Conservation (phyloP, 2,888 invertebrate genomes). For the Morpho deidamia region DNA sequence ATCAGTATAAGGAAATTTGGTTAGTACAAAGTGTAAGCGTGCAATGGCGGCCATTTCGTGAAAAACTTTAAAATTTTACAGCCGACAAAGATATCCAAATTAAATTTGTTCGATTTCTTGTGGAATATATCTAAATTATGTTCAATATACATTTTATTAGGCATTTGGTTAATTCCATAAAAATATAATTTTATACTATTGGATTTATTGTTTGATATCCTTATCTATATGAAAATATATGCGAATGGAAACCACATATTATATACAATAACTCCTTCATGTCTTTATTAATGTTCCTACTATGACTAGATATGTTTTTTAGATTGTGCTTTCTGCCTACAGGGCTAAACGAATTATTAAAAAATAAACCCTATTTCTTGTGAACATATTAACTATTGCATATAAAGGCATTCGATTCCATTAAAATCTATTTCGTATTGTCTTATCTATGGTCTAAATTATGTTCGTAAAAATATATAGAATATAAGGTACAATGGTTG, state of each 20-base stretch:
- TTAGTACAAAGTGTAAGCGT: no score
- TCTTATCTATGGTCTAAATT: slow-evolving; percentile 74
- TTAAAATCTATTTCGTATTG: slow-evolving; percentile 72
- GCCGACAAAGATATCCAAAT: no score
- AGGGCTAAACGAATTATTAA: slow-evolving; percentile 54
- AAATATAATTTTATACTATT: slow-evolving; percentile 15
- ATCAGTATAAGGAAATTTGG: no score
- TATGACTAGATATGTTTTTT: slow-evolving; percentile 76
- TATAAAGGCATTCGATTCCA: slow-evolving; percentile 64
- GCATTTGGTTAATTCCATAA: slow-evolving; percentile 5
- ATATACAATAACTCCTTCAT: slow-evolving; percentile 60
- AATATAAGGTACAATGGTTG: slow-evolving; percentile 9
- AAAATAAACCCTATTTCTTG: slow-evolving; percentile 67
- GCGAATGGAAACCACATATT: slow-evolving; percentile 59
- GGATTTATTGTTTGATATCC: slow-evolving; percentile 34
- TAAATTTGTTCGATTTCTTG: no score
- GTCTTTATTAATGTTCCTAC: slow-evolving; percentile 46
- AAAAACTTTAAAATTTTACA: no score
- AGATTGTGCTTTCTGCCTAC: slow-evolving; percentile 60
- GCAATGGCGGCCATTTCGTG: no score
- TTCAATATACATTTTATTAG: slow-evolving; percentile 1
- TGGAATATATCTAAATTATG: slow-evolving; percentile 2
- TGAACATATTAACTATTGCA: slow-evolving; percentile 72
- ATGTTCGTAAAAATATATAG: slow-evolving; percentile 33
- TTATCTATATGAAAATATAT: slow-evolving; percentile 58